Base-by-base conservation (phyloP, 1,140 invertebrate species). In the Pogonus chalceus region DNA sequence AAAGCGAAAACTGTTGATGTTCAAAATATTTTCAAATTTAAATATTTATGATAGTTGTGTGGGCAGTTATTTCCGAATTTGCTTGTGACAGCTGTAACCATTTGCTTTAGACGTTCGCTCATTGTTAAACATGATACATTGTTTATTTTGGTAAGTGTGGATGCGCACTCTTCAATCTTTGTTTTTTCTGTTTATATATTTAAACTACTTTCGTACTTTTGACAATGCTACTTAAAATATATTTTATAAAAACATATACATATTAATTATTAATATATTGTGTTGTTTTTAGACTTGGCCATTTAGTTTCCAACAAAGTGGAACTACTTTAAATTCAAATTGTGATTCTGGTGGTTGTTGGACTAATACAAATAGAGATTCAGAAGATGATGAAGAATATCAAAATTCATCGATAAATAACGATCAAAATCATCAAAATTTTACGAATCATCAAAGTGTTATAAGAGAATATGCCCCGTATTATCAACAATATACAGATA, bases 401-500 rank as follows among this genome's bases (percentile, higher is more conserved):
- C 37, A 43, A 10, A 43, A 43, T 43, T 7, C 26, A 31, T n/a
- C n/a, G n/a, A n/a, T n/a, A n/a, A 31, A 31, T 31, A 4, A 7
- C 7, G 26, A 7, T 31, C 37, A 43, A 12, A 7, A 43, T 4
- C 7, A 12, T 4, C 37, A 9, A 43, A 43, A 43, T 43, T 10
- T 43, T 10, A 4, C 9, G 3, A 43, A 43, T 43, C 7, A 7
- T 3, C 37, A 43, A 43, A 16, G 18, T 4, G 18, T 43, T 4
- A 18, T 43, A 12, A 9, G 37, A 43, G 37, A 43, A 12, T 43
- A 12, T 18, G 18, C 9, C 9, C 37, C 37, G 4, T 43, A 43
- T 43, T 43, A 43, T 43, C 37, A 43, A 43, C 18, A 9, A 43
- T 43, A 43, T 18, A 43, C 37, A 3, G 37, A 43, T 43, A 43